These are phyloP conservation scores for Spisula solida DNA, from an alignment of 2,888 invertebrate species.

Conservation along the genomic window DNA sequence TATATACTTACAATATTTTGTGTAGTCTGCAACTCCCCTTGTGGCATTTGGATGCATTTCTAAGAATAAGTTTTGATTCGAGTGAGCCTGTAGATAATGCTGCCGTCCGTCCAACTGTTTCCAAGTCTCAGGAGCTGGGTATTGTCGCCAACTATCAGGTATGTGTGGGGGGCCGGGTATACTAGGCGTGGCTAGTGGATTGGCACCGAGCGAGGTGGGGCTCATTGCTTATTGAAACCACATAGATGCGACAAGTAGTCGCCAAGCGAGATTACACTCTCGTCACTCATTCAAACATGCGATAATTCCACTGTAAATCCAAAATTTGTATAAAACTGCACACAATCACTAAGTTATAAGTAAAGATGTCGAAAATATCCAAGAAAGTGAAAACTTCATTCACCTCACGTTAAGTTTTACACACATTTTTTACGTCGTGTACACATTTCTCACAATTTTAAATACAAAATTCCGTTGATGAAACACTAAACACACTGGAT, in stretches of 20 bases:
- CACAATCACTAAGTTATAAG: neutral
- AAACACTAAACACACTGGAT: neutral
- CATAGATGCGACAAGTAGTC: constrained; percentile 64
- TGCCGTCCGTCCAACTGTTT: constrained; percentile 60
- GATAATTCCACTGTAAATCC: constrained; percentile 34
- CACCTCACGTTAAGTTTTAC: constrained; percentile 2
- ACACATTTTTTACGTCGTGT: constrained; percentile 46
- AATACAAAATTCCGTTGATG: neutral
- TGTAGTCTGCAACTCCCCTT: constrained; percentile 55
- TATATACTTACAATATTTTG: constrained; percentile 68
- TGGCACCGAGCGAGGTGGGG: constrained; percentile 52
- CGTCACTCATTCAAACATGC: constrained; percentile 47
- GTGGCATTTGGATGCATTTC: constrained; percentile 70
- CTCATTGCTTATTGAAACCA: constrained; percentile 69
- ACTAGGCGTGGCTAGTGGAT: constrained; percentile 43
- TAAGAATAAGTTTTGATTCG: constrained; percentile 48
- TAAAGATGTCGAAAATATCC: neutral
- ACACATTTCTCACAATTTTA: constrained; percentile 47
- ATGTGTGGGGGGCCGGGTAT: constrained; percentile 24
- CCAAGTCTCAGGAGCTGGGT: constrained; percentile 49
- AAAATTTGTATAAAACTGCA: constrained; percentile 22
- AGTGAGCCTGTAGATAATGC: constrained; percentile 37
- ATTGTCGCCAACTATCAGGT: constrained; percentile 47
- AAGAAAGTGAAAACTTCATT: neutral
- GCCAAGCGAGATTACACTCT: constrained; percentile 42